Percentiles rank a stretch among this genome's conserved stretches.
phyloP scores from a whole-genome alignment of 64 coral and sea anemone genomes.

The Montipora sp. region DNA sequence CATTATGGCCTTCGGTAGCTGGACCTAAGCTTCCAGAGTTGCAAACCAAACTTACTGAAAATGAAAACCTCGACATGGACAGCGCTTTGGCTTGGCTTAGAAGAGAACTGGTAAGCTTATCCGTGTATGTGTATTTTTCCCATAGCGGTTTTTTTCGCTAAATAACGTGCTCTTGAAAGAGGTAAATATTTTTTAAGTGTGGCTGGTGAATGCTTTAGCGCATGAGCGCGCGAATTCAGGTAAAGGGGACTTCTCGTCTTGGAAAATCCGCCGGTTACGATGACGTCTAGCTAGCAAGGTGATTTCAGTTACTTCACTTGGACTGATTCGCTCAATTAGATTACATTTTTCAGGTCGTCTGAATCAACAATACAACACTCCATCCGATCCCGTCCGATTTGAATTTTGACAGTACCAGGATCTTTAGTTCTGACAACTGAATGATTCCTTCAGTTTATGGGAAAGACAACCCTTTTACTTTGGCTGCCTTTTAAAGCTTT shows the following conservation, averaged over 20 bases:
- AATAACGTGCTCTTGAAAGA: not conserved
- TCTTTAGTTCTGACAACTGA: too few relatives aligned
- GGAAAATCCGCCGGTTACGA: too few relatives aligned
- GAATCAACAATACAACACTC: too few relatives aligned
- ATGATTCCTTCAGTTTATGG: too few relatives aligned
- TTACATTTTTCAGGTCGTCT: too few relatives aligned
- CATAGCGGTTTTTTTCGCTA: not conserved
- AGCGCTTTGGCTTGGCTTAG: conserved; percentile 64
- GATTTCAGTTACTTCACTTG: too few relatives aligned
- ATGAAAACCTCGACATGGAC: conserved; percentile 32
- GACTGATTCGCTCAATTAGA: too few relatives aligned
- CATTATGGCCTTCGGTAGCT: conserved; percentile 62
- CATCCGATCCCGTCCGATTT: too few relatives aligned
- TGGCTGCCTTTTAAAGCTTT: too few relatives aligned
- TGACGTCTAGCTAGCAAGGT: too few relatives aligned
- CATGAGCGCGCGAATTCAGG: not conserved
- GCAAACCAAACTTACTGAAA: conserved; percentile 13
- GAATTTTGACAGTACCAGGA: not conserved
- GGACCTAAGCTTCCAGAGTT: conserved; percentile 77
- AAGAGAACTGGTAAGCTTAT: conserved; percentile 81
- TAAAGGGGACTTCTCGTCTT: too few relatives aligned
- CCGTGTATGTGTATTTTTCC: not conserved
- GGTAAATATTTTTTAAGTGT: conserved; percentile 22
- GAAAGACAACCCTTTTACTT: too few relatives aligned
- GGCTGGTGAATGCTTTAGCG: not conserved